A percentile compares a stretch with the other conserved stretches of the same genome.
Conservation (phyloP, 2,113 vertebrate genomes). For the Zosterops pallidus region DNA sequence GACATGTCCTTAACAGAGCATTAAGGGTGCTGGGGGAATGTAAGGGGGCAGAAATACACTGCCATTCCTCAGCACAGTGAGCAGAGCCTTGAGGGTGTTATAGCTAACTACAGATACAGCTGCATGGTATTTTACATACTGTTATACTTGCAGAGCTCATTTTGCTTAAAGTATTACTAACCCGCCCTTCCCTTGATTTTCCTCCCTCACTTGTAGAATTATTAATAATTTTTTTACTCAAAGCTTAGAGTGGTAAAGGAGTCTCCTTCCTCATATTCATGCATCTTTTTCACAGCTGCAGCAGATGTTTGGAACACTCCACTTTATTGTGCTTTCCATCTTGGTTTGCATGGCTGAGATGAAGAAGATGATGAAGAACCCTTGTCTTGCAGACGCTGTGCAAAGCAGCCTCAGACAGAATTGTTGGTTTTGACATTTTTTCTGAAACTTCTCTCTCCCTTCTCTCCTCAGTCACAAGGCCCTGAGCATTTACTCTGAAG, state of each 20-base stretch:
- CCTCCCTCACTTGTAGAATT: not conserved
- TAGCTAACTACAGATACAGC: not conserved
- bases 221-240: not conserved
- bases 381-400: not conserved
- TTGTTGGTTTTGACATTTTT: not conserved
- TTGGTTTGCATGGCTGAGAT: not conserved
- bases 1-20: not conserved
- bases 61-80: not conserved
- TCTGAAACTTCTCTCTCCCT: not conserved
- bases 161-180: not conserved
- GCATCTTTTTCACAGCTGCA: not conserved
- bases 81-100: not conserved
- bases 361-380: not conserved
- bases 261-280: not conserved
- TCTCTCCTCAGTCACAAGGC: not conserved
- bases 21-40: not conserved
- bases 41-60: fast-evolving
- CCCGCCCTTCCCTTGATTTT: not conserved
- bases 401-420: not conserved
- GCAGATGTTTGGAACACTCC: not conserved
- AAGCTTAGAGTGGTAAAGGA: not conserved
- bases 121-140: not conserved
- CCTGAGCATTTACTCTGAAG: not conserved
- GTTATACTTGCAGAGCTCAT: not conserved
- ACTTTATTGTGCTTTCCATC: not conserved